Percentiles rank a stretch among this genome's conserved stretches.
These are phyloP conservation scores for Montipora efflorescens DNA, from an alignment of 64 coral and sea anemone species.

Conservation along the genomic window DNA sequence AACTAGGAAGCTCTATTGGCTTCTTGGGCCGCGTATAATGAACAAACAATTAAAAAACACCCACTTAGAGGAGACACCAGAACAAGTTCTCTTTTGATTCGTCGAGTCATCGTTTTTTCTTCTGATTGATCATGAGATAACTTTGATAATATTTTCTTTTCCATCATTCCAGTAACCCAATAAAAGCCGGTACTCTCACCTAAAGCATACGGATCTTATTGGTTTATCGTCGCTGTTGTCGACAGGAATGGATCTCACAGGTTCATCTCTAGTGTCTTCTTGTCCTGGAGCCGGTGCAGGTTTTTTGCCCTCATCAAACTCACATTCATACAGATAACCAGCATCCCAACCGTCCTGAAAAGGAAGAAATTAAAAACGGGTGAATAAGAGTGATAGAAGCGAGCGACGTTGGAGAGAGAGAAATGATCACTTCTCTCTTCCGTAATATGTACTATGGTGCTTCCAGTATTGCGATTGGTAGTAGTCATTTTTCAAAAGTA, in stretches of 20 bases:
- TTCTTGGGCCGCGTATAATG: too few species aligned
- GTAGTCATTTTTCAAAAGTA: too few species aligned
- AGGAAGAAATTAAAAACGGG: not conserved
- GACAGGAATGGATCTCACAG: slow-evolving; percentile 83
- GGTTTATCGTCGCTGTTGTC: slow-evolving; percentile 86
- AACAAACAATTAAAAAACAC: not conserved
- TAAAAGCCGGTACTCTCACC: slow-evolving; percentile 12
- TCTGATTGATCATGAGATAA: not conserved
- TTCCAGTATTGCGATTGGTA: too few species aligned
- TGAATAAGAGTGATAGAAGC: not conserved
- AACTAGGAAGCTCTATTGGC: too few species aligned
- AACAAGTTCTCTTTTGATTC: not conserved
- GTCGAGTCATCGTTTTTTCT: not conserved
- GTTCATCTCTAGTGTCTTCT: slow-evolving; percentile 81
- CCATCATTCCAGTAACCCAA: not conserved
- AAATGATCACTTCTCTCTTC: too few species aligned
- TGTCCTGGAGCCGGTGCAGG: slow-evolving; percentile 31
- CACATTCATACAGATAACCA: slow-evolving; percentile 96
- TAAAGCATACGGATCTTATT: slow-evolving; percentile 85
- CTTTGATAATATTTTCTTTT: not conserved
- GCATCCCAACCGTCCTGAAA: slow-evolving; percentile 98
- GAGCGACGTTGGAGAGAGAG: too few species aligned
- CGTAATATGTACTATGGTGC: too few species aligned
- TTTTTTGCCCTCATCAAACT: slow-evolving; percentile 83
- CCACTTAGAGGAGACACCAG: not conserved